phyloP scores from a whole-genome alignment of 2,113 vertebrate species.

The Bos indicus region DNA sequence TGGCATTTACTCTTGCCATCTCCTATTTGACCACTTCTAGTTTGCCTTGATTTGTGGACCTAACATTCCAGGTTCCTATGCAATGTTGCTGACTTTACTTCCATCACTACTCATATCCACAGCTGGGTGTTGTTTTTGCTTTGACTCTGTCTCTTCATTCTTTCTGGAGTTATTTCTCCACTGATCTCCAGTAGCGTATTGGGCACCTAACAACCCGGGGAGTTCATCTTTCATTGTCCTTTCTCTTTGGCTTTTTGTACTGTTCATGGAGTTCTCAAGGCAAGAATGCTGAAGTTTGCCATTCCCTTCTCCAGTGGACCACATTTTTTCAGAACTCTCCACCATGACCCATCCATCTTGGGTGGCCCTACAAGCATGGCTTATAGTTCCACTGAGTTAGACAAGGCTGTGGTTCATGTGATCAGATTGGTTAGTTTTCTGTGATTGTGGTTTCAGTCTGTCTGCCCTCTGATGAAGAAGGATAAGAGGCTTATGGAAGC shows the following conservation, averaged over 20 bases:
- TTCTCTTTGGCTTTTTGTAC: not conserved
- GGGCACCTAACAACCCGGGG: not conserved
- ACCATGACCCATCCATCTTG: not conserved
- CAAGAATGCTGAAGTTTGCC: not conserved
- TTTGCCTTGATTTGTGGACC: not conserved
- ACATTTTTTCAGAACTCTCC: not conserved
- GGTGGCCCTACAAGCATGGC: not conserved
- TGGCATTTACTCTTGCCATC: not conserved
- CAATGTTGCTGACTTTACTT: not conserved
- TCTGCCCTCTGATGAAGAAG: not conserved
- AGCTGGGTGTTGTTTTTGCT: not conserved
- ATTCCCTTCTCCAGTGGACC: not conserved
- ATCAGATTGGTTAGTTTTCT: not conserved
- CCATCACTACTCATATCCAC: not conserved
- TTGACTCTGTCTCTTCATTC: fast-evolving
- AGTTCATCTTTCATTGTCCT: not conserved
- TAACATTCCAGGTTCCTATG: not conserved
- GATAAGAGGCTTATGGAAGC: not conserved
- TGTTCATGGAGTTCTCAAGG: not conserved
- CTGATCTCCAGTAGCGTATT: not conserved
- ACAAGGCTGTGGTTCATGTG: not conserved
- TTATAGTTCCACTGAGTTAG: not conserved
- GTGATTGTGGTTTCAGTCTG: not conserved
- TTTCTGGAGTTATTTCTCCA: not conserved
- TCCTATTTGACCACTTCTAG: not conserved